Base-by-base conservation (phyloP, 2,797 vertebrate genomes). In the Chaetophractus vellerosus region DNA sequence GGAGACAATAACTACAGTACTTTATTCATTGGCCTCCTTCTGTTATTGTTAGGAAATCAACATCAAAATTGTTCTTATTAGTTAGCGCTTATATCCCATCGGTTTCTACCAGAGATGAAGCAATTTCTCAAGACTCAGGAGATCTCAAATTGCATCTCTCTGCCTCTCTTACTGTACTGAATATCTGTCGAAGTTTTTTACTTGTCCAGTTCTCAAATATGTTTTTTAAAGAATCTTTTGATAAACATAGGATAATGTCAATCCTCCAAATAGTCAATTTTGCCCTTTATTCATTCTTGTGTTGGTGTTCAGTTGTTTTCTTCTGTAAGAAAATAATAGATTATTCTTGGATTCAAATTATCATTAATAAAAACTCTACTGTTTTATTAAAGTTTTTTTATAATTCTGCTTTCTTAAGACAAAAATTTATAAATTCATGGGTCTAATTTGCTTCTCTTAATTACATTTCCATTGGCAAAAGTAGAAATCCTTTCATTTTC, bases 361-460 rank as follows among this genome's bases (percentile, higher is more conserved):
- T 33, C 24, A 55, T 63, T 86, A 61, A 68, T 38, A 1, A 21
- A 57, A 41, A 1, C 24, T 21, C 38, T 69, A 38, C 50, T 80
- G 24, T 9, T 71, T 83, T 23, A 75, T 80, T 14, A 64, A 61
- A 87, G 36, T 61, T 1, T 0, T 64, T 59, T 57, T 95, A 0
- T 83, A 55, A 33, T 3, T 85, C 45, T 81, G 31, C 12, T 10
- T 64, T 76, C 74, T 86, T 68, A 84, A 82, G 33, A 69, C 0
- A 3, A 78, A 75, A 72, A 68, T 4, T 66, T 55, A 14, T 36
- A 36, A 64, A 93, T 83, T 26, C 5, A 14, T n/a, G 83, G 16
- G 6, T 71, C n/a, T 63, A 59, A 95, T 75, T 82, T 79, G 9
- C 69, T 76, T 82, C 50, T 93, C 31, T 93, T 92, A 81, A 57